Base-by-base conservation (phyloP, 2,797 vertebrate species). In the Etheostoma nigrum region DNA sequence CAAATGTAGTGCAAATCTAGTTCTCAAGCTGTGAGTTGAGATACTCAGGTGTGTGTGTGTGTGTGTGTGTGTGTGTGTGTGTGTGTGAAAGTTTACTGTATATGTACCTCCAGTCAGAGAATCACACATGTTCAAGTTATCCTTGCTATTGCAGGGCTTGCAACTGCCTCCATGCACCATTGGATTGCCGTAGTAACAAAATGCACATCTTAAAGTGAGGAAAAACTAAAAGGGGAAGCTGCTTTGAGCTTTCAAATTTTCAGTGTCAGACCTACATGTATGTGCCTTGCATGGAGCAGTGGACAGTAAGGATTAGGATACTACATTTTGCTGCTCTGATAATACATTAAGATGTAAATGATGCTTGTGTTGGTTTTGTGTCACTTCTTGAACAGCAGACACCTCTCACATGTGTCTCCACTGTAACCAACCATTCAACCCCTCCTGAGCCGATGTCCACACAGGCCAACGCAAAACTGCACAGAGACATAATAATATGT, bases 151-250 rank as follows among this genome's bases (percentile, higher is more conserved):
- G 89, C 97, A 98, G 36, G 91, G 95, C 67, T 93, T 95, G 87
- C 97, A 98, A 78, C 88, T 94, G 44, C 95, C 94, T 82, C 94
- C 93, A 36, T 91, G 82, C 61, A 76, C 89, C 70, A 92, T 75
- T 45, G 97, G 96, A 85, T 96, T 95, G 67, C 97, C 97, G 55
- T 96, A 97, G 91, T 96, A 97, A 70, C 97, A 96, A 14, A 91
- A 90, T 77, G 95, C 94, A 93, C 97, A 98, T 75, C 97, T 98
- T 63, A 63, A 69, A 85, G 16, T 85, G 51, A 67, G 60, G 67
- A 74, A 82, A 25, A 83, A 81, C 13, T 58, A 57, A 4, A 59
- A 23, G 12, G 2, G 2, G 65, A 58, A 30, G 9, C 2, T 13
- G 18, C 1, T 42, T 48, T 27, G 0, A 12, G 4, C 18, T 15